Evolutionary conservation across 1,140 invertebrate species (phyloP), one percentile per base, ranked within the genome.

Genomic region (Diuraphis noxia): DNA sequence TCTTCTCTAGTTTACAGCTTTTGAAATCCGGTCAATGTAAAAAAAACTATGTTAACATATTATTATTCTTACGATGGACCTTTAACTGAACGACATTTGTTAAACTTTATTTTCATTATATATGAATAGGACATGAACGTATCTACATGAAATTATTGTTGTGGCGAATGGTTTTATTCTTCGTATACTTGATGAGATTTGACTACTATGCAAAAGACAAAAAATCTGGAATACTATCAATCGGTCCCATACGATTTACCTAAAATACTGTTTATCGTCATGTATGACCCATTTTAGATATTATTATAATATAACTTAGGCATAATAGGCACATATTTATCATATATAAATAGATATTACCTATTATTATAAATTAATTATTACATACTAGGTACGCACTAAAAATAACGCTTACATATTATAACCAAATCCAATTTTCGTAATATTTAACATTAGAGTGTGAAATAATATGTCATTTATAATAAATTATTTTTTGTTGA

Each of bases 1-100:
- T 82, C 77, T 82, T 82, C 77, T 82, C 43, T 91, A 91, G 89
- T 52, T 81, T 91, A 91, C 89, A 38, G 72, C 89, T 91, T 81
- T 91, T 91, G 77, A 91, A 81, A 91, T 91, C 89, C 43, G 41
- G 77, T 36, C 89, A 49, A 82, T 34, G 43, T 40, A 43, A 10
- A 23, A 79, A 23, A 17, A 21, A 43, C n/a, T 89, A 41, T 88
- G 88, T 77, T 79, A 46, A 79, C 41, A 38, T 90, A 88, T 88
- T 90, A 88, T 88, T 72, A 72, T 77, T 86, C 46, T 52, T 52
- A 86, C 23, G 46, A 34, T 5, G 34, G 85, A 86, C 49, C 49
- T 56, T 56, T 56, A 56, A 56, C 85, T 1, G 9, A 38, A 63
- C 86, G 25, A 63, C 40, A 56, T 56, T 56, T 7, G 23, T 46